Evolutionary conservation across 2,888 invertebrate species (phyloP).

Genomic region (Drosophila maculinotata): DNA sequence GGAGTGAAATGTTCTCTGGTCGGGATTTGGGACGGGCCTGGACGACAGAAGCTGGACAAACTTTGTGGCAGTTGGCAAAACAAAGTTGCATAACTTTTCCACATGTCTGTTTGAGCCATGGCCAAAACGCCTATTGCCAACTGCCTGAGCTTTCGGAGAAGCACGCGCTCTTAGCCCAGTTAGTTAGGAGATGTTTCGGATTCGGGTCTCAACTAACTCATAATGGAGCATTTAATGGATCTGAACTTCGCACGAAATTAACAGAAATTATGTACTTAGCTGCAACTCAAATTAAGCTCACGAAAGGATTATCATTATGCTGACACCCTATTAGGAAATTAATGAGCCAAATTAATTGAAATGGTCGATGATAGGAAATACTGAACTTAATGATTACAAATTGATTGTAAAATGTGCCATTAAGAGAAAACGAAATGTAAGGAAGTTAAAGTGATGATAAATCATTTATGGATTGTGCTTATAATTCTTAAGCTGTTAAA

Average conservation of each 20-base stretch:
- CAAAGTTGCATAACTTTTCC: constrained; percentile 50
- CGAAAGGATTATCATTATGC: constrained; percentile 60
- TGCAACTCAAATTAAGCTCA: constrained; percentile 30
- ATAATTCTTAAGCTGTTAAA: neutral
- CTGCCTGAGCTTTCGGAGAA: neutral
- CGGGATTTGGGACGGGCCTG: constrained; percentile 5
- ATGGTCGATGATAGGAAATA: constrained; percentile 25
- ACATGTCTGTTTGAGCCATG: constrained; percentile 33
- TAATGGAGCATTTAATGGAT: constrained; percentile 44
- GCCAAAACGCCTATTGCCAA: constrained; percentile 6
- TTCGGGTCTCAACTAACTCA: constrained; percentile 1
- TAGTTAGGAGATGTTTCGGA: constrained; percentile 7
- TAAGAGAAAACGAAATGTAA: neutral
- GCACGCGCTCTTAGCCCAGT: constrained; percentile 12
- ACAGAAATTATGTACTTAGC: constrained; percentile 54
- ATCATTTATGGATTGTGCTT: constrained; percentile 2
- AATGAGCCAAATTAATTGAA: constrained; percentile 69
- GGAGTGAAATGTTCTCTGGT: constrained; percentile 10
- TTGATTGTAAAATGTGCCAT: constrained; percentile 18
- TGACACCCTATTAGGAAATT: constrained; percentile 56
- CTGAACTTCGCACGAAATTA: constrained; percentile 51
- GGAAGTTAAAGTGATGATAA: neutral
- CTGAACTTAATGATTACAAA: constrained; percentile 27
- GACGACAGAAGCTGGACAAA: constrained; percentile 33
- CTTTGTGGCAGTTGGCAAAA: constrained; percentile 47